A percentile compares a stretch with the other conserved stretches of the same genome.
Conservation (phyloP, 2,888 invertebrate species). For the Rosalia funebris region DNA sequence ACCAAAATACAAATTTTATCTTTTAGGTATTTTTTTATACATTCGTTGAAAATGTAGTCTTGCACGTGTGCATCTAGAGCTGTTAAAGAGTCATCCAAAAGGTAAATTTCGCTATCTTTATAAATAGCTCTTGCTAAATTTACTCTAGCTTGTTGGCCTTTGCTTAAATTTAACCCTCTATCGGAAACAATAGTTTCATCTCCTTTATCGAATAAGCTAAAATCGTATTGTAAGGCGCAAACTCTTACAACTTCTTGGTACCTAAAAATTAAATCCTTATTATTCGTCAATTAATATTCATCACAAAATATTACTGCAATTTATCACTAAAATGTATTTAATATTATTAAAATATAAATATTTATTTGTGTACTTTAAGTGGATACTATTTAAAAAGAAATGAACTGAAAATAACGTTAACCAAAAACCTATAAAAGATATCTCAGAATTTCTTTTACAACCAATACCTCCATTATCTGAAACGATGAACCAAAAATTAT, state of each 20-base stretch:
- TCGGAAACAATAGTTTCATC: constrained; percentile 85
- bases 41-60: constrained; percentile 83
- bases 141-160: constrained; percentile 87
- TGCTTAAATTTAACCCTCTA: constrained; percentile 76
- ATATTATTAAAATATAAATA: no score
- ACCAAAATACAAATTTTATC: constrained; percentile 77
- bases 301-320: not conserved
- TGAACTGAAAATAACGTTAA: no score
- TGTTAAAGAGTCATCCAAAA: constrained; percentile 87
- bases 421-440: no score
- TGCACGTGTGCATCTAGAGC: constrained; percentile 91
- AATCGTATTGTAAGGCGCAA: constrained; percentile 77
- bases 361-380: no score
- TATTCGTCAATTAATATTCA: constrained; percentile 72
- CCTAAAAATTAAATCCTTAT: constrained; percentile 29
- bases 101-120: constrained; percentile 82
- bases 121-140: constrained; percentile 86
- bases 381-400: no score
- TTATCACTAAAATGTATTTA: no score
- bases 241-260: constrained; percentile 65
- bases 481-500: no score
- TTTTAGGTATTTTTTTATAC: constrained; percentile 71
- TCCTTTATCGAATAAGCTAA: constrained; percentile 77
- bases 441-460: no score
- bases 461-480: no score